Percentiles rank a stretch among this genome's conserved stretches.
Conservation (phyloP, 2,888 invertebrate species). For the Tetheella fluctuosa region DNA sequence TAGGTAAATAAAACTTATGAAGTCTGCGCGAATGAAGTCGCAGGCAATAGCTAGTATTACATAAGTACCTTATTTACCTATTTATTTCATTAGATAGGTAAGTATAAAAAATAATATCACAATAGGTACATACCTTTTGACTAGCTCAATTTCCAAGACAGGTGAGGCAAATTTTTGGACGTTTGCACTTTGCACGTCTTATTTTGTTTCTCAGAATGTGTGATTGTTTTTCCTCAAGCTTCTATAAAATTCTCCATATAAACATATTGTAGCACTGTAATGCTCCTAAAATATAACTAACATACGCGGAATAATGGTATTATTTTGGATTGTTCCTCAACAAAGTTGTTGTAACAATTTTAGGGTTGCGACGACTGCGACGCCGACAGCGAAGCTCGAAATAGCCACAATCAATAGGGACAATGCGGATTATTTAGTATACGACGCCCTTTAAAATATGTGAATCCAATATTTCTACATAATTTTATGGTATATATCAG, state of each 20-base stretch:
- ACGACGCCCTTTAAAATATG: constrained; percentile 24
- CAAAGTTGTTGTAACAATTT: constrained; percentile 30
- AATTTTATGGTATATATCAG: background rate
- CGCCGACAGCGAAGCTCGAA: constrained; percentile 51
- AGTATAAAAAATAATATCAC: no score
- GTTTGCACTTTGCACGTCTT: no score
- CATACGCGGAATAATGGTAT: background rate
- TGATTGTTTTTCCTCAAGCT: no score
- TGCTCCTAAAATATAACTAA: background rate
- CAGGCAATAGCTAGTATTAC: no score
- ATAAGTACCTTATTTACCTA: no score
- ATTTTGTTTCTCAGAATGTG: no score
- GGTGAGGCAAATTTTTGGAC: no score
- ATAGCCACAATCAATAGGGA: constrained; percentile 69
- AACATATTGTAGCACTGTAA: background rate
- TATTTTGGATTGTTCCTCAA: background rate
- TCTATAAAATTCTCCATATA: background rate
- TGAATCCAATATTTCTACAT: background rate
- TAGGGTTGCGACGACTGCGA: constrained; percentile 24
- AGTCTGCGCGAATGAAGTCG: no score
- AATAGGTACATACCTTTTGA: no score
- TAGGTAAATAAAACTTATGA: no score
- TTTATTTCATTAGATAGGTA: no score
- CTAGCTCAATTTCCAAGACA: no score
- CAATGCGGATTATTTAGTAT: constrained; percentile 54